These are phyloP conservation scores for Nomada fabriciana DNA, from an alignment of 2,888 invertebrate species.

Conservation along the genomic window DNA sequence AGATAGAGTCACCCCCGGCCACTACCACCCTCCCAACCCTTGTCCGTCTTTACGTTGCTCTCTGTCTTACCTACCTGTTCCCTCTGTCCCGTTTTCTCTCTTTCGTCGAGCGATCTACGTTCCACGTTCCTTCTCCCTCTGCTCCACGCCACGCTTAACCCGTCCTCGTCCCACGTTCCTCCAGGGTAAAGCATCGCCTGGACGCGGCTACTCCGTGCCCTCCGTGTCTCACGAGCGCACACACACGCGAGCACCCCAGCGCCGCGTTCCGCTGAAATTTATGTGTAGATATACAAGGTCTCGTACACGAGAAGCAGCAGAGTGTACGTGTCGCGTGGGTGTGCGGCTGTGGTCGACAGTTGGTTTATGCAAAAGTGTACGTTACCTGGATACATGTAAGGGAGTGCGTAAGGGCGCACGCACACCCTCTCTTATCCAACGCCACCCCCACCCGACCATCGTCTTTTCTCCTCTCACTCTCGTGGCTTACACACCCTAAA, in stretches of 20 bases:
- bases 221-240: slow-evolving; percentile 15
- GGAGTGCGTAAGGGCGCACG: slow-evolving; percentile 54
- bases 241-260: slow-evolving; percentile 11
- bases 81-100: slow-evolving; percentile 27
- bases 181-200: slow-evolving; percentile 65
- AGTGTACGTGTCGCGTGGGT: slow-evolving; percentile 22
- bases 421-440: slow-evolving; percentile 37
- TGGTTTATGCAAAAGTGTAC: slow-evolving; percentile 67
- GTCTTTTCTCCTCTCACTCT: slow-evolving; percentile 66
- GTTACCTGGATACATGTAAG: slow-evolving; percentile 62
- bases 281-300: slow-evolving; percentile 31
- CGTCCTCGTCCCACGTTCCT: slow-evolving; percentile 39
- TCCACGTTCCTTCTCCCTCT: background rate
- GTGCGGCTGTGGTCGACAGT: slow-evolving; percentile 30
- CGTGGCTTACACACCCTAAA: slow-evolving; percentile 66
- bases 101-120: slow-evolving; percentile 14
- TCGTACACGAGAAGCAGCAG: slow-evolving; percentile 6
- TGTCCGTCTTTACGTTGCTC: slow-evolving; percentile 60
- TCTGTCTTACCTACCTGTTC: slow-evolving; percentile 46
- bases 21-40: slow-evolving; percentile 56
- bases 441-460: slow-evolving; percentile 25
- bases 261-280: slow-evolving; percentile 35
- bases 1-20: slow-evolving; percentile 77
- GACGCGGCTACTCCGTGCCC: slow-evolving; percentile 65
- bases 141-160: slow-evolving; percentile 13